A percentile compares a stretch with the other conserved stretches of the same genome.
These are phyloP conservation scores for Lepidocyrtoides sp. DNA, from an alignment of 2,888 invertebrate species.

Conservation along the genomic window DNA sequence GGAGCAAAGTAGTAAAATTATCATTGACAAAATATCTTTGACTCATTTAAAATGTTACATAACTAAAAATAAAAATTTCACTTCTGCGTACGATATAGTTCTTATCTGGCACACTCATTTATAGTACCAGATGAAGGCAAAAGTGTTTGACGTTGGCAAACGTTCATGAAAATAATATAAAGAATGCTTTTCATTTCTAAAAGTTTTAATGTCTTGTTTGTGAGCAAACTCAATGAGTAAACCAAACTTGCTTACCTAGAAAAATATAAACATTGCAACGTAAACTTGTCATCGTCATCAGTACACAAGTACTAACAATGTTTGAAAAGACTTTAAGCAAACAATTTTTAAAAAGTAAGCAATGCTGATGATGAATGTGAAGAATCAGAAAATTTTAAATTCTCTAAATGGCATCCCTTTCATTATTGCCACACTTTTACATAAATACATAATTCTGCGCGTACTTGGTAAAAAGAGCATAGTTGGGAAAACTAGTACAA, in stretches of 20 bases:
- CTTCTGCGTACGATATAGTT: background rate
- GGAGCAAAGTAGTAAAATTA: background rate
- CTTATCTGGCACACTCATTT: background rate
- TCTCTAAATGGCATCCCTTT: slow-evolving; percentile 17
- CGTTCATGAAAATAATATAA: background rate
- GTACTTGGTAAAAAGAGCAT: background rate
- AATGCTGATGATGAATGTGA: background rate
- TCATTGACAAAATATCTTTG: background rate
- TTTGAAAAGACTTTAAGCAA: no score
- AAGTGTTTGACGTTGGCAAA: background rate
- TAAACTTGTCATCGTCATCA: background rate
- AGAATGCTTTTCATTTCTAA: background rate
- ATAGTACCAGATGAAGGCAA: background rate
- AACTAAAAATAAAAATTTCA: background rate
- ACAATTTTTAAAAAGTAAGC: no score
- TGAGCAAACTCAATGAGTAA: background rate
- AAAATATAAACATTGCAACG: background rate
- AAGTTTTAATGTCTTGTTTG: background rate
- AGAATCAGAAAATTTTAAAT: background rate
- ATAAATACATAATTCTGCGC: no score
- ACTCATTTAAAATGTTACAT: background rate
- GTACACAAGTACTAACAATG: background rate
- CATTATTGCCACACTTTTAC: background rate
- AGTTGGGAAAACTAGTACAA: no score
- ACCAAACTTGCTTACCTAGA: background rate